These are phyloP conservation scores for Tipula unca DNA, from an alignment of 2,888 invertebrate species.

Conservation along the genomic window DNA sequence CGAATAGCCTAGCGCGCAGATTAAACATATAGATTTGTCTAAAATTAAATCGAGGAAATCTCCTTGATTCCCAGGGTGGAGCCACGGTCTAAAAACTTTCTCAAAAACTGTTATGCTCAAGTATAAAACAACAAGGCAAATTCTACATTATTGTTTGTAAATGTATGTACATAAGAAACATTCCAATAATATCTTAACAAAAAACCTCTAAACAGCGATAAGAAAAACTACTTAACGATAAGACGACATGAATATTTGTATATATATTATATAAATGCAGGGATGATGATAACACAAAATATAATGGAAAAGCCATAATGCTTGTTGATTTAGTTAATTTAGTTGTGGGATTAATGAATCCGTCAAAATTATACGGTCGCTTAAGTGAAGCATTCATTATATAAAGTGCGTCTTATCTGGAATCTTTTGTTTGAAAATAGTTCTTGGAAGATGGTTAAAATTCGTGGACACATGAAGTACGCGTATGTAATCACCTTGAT, in stretches of 20 bases:
- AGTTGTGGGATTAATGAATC: not conserved
- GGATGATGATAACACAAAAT: not conserved
- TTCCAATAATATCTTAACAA: not conserved
- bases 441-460: not conserved
- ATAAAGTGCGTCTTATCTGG: not conserved
- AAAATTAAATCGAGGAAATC: not conserved
- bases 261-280: not conserved
- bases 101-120: not conserved
- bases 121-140: not conserved
- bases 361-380: not conserved
- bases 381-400: not conserved
- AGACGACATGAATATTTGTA: not conserved
- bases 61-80: not conserved
- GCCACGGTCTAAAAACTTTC: not conserved
- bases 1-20: not conserved
- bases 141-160: not conserved
- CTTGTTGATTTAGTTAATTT: not conserved
- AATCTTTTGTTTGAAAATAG: not conserved
- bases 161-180: not conserved
- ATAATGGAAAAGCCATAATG: not conserved
- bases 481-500: not conserved
- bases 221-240: constrained; percentile 2
- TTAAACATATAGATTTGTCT: not conserved
- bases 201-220: not conserved
- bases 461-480: not conserved